Conservation (phyloP, 2,797 vertebrate species). For the Poeciliopsis gracilis region DNA sequence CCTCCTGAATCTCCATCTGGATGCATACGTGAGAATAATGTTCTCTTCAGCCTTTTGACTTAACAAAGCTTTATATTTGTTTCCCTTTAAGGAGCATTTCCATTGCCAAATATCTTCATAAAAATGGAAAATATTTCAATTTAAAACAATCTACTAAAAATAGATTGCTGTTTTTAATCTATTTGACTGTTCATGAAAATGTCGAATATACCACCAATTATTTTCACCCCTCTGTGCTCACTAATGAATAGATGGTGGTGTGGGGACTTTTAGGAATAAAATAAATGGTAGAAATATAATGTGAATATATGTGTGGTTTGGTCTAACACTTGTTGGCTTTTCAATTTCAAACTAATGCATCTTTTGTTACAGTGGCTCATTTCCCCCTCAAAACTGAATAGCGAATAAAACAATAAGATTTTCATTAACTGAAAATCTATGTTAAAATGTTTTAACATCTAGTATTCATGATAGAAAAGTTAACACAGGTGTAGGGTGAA, state of each 20-base stretch:
- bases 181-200: not conserved
- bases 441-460: not conserved
- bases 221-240: not conserved
- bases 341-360: not conserved
- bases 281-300: slow-evolving; percentile 4
- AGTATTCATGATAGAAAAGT: not conserved
- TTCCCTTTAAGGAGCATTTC: not conserved
- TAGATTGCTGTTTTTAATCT: not conserved
- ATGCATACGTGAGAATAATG: slow-evolving; percentile 85
- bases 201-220: not conserved
- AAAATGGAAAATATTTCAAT: too few relatives aligned
- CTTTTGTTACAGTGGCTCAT: not conserved
- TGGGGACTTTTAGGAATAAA: not conserved
- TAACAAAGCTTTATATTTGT: not conserved
- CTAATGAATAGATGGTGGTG: not conserved
- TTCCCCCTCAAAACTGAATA: not conserved
- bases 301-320: not conserved
- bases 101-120: not conserved
- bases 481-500: not conserved
- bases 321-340: not conserved
- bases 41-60: slow-evolving; percentile 1
- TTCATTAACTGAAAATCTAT: not conserved
- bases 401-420: not conserved
- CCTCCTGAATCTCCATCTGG: slow-evolving; percentile 78
- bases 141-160: too few relatives aligned